phyloP scores from a whole-genome alignment of 2,113 vertebrate genomes.

The Takifugu bimaculatus region DNA sequence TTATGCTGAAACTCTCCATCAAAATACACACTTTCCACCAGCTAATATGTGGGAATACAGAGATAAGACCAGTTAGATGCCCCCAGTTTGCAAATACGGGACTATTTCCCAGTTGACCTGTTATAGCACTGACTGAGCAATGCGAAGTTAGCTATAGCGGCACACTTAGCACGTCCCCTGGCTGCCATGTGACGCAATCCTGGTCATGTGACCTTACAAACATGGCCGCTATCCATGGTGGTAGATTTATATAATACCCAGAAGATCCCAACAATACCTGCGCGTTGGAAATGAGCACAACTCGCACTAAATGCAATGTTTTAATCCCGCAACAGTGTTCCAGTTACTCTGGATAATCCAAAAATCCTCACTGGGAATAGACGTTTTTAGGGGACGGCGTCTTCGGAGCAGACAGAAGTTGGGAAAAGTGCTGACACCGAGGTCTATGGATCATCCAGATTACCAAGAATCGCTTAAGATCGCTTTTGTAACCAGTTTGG shows the following conservation, averaged over 20 bases:
- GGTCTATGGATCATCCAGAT: slow-evolving; percentile 20
- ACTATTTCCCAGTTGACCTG: too few relatives aligned
- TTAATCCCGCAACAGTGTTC: slow-evolving; percentile 6
- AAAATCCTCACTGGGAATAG: slow-evolving; percentile 1
- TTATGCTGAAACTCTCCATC: too few relatives aligned
- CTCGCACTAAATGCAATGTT: background rate
- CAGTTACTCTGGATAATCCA: slow-evolving; percentile 16
- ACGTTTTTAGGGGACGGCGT: background rate
- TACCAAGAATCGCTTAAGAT: background rate
- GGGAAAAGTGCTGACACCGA: slow-evolving; percentile 2
- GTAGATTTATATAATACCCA: background rate
- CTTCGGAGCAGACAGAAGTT: slow-evolving; percentile 4
- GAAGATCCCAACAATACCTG: too few relatives aligned
- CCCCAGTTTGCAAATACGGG: too few relatives aligned
- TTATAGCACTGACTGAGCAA: too few relatives aligned
- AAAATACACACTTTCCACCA: too few relatives aligned
- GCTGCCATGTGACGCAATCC: too few relatives aligned
- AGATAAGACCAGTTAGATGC: too few relatives aligned
- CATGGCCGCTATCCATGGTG: background rate
- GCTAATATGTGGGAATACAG: too few relatives aligned
- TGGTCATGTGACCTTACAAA: background rate
- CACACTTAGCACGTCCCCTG: too few relatives aligned
- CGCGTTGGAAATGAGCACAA: too few relatives aligned
- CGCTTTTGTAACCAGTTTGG: background rate
- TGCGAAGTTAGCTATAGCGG: too few relatives aligned